Conservation (phyloP, 23 tunicate species). For the Halocynthia roretzi region DNA sequence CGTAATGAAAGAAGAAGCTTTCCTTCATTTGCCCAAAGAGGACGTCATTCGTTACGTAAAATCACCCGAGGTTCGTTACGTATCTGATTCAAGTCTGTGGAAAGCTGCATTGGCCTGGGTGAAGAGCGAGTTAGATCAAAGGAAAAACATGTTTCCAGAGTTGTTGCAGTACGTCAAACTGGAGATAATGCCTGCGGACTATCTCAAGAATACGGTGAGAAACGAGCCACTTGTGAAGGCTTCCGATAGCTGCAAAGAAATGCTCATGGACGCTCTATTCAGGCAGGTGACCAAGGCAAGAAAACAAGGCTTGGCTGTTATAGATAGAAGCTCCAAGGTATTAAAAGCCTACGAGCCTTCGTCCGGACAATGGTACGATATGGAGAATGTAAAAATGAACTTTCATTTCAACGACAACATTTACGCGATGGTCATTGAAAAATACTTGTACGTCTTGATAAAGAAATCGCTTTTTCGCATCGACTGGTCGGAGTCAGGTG, state of each 20-base stretch:
- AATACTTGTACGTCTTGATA: background rate
- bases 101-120: background rate
- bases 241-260: background rate
- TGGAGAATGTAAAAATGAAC: conserved; percentile 1
- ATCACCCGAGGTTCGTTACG: background rate
- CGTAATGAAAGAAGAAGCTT: background rate
- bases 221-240: background rate
- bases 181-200: background rate
- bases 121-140: background rate
- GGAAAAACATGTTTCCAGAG: background rate
- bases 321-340: conserved; percentile 5
- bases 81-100: background rate
- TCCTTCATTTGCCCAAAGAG: background rate
- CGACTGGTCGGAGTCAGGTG: background rate
- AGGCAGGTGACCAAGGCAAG: background rate
- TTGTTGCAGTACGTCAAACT: background rate
- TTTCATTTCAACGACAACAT: background rate
- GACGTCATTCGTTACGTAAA: background rate
- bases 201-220: background rate
- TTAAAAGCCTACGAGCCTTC: background rate
- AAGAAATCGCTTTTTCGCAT: background rate
- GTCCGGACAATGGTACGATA: conserved; percentile 8
- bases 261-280: conserved; percentile 6
- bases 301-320: background rate
- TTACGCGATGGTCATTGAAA: background rate